These are phyloP conservation scores for Psittacula derbiana DNA, from an alignment of 2,797 vertebrate species.

Conservation along the genomic window DNA sequence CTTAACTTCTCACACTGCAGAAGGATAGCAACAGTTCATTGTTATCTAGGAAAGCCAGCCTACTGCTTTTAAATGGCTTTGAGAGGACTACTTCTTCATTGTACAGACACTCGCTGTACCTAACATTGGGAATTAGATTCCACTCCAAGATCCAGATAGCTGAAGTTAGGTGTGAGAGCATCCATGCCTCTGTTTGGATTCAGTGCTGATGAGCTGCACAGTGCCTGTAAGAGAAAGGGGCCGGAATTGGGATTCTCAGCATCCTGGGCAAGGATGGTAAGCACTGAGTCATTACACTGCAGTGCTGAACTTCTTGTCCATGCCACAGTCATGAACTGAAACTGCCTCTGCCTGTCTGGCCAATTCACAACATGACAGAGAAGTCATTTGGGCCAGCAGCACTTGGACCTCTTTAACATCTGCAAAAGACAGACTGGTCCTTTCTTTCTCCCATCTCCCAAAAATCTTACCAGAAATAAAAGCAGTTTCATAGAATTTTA, in stretches of 20 bases:
- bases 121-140: background rate
- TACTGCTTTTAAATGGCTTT: background rate
- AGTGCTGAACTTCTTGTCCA: background rate
- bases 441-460: background rate
- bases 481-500: background rate
- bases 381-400: background rate
- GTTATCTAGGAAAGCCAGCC: background rate
- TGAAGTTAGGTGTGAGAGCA: background rate
- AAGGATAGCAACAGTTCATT: background rate
- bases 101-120: background rate
- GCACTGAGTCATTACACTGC: background rate
- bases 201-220: background rate
- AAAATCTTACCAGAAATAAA: background rate
- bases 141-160: background rate
- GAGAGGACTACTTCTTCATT: background rate
- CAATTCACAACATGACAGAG: background rate
- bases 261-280: background rate
- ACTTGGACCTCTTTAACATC: background rate
- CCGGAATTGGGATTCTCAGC: background rate
- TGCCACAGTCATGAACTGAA: background rate
- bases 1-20: background rate
- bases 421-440: background rate
- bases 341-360: background rate
- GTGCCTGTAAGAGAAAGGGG: background rate
- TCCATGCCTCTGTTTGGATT: background rate